These are phyloP conservation scores for Copidosoma floridanum DNA, from an alignment of 1,140 invertebrate genomes.

Conservation along the genomic window DNA sequence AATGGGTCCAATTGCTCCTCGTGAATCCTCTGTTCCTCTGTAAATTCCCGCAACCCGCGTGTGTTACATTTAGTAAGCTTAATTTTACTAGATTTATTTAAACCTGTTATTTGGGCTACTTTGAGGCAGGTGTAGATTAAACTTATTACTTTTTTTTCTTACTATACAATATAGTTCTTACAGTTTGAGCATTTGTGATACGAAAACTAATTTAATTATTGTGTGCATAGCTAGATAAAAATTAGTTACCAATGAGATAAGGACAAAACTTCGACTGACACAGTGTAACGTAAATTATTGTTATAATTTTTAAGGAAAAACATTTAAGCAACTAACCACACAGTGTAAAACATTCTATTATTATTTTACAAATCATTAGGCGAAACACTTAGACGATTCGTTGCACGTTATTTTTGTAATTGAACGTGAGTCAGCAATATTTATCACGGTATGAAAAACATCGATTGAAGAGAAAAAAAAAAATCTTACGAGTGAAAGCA, in stretches of 20 bases:
- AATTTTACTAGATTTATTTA: too few species aligned
- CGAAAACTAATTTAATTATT: conserved; percentile 8
- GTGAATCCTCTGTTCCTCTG: conserved; percentile 51
- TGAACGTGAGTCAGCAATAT: conserved; percentile 24
- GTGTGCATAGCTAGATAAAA: too few species aligned
- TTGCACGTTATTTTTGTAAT: conserved; percentile 19
- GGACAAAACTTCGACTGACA: too few species aligned
- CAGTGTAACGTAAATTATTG: too few species aligned
- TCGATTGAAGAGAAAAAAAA: conserved; percentile 23
- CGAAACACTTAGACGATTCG: conserved; percentile 13
- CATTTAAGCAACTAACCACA: too few species aligned
- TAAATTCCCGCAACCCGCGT: conserved; percentile 54
- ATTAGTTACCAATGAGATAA: too few species aligned
- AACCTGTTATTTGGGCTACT: conserved; percentile 5
- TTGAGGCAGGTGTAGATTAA: conserved; percentile 3
- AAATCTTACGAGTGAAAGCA: conserved; percentile 12
- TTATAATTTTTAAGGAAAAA: too few species aligned
- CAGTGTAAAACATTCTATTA: not conserved
- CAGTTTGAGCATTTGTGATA: conserved; percentile 11
- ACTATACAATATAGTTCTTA: conserved; percentile 7
- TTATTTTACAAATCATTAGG: conserved; percentile 13
- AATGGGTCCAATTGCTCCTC: conserved; percentile 51
- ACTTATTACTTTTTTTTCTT: not conserved
- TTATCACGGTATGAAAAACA: conserved; percentile 18
- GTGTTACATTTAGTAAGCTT: conserved; percentile 45